Evolutionary conservation across 2,797 vertebrate genomes (phyloP).

Genomic region (Agapornis canus): DNA sequence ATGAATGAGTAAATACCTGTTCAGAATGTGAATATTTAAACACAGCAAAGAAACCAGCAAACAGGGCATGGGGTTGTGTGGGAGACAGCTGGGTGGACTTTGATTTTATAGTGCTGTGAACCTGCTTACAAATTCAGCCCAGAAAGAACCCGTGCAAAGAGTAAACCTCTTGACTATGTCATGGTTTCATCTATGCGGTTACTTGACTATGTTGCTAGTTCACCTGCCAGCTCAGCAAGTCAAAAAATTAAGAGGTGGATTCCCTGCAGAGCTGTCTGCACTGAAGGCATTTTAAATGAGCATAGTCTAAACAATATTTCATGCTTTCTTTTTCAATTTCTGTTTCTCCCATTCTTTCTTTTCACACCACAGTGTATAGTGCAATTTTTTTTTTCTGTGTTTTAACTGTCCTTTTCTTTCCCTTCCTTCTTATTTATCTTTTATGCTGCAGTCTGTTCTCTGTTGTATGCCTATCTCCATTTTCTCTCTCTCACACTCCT

Average conservation of each 20-base stretch:
- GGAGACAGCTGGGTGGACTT: not conserved
- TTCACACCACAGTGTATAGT: not conserved
- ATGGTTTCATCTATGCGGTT: not conserved
- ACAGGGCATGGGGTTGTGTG: not conserved
- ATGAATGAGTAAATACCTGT: not conserved
- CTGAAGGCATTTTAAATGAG: not conserved
- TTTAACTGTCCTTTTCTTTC: not conserved
- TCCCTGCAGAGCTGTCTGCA: not conserved
- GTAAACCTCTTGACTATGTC: not conserved
- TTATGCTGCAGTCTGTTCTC: not conserved
- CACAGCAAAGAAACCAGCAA: not conserved
- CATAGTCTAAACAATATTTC: not conserved
- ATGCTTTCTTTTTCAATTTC: not conserved
- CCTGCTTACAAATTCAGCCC: not conserved
- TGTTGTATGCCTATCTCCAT: not conserved
- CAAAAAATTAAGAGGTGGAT: not conserved
- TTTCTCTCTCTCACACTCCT: too few species aligned
- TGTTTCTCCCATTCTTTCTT: not conserved
- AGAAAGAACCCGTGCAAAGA: not conserved
- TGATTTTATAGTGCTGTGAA: not conserved
- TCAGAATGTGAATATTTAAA: not conserved
- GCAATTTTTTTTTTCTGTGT: not conserved
- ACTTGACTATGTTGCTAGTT: not conserved
- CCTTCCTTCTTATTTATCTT: not conserved
- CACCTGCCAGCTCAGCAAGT: not conserved